Base-by-base conservation (phyloP, 23 tunicate species). In the Ascidia mentula region DNA sequence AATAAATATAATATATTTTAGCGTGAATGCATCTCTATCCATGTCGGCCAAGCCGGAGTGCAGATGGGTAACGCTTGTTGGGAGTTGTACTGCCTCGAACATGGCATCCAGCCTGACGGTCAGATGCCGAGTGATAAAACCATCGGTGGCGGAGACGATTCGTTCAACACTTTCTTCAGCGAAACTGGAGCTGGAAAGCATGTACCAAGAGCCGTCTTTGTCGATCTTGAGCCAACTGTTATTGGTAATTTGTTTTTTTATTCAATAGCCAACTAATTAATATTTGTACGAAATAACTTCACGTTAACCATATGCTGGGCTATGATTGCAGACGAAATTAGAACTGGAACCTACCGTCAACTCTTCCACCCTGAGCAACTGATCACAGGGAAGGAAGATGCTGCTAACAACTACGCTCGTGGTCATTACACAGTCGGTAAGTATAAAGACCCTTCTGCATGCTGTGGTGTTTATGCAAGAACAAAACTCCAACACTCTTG, bases 361-460 rank as follows among this genome's bases (percentile, higher is more conserved):
- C 85, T 88, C 37, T 88, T 88, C 79, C 92, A 88, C 40, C 92
- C 92, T 18, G 92, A 88, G 69, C 92, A 88, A 35, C 36, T 88
- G 87, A 88, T 88, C 60, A 81, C 86, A 26, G 92, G 92, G 40
- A 88, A 88, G 60, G 92, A 88, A 82, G 92, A 88, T 76, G 92
- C 92, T 22, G 92, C 92, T 32, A 88, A 88, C 82, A 88, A 88
- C 87, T 88, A 88, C 82, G 92, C 92, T 31, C 89, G 89, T 72
- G 89, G 89, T 5, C 89, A 85, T 45, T 85, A 85, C 89, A 85
- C 89, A 40, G 61, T 85, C 69, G 89, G 89, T 79, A 40, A 78
- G 89, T 45, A 35, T 15, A 26, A 3, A 3, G 13, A 26, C 65
- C 24, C 28, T 53, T 53, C 24, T n/a, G n/a, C n/a, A n/a, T n/a